Conservation (phyloP, 2,888 invertebrate genomes). For the Merodon equestris region DNA sequence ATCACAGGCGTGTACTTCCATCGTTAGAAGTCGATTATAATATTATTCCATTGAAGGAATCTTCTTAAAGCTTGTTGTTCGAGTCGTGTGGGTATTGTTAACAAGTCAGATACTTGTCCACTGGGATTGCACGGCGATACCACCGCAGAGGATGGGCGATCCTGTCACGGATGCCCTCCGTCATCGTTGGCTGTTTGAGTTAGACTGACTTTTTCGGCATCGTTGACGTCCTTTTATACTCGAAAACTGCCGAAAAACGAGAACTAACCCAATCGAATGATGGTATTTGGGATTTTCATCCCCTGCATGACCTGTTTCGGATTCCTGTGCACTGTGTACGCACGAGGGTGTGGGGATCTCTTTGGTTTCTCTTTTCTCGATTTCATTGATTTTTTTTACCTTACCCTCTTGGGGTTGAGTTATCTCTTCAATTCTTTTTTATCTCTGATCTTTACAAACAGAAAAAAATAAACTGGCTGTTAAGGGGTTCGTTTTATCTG, state of each 20-base stretch:
- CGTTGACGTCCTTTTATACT: slow-evolving; percentile 49
- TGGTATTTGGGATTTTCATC: slow-evolving; percentile 38
- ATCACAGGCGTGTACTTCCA: slow-evolving; percentile 45
- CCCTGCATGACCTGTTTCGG: slow-evolving; percentile 55
- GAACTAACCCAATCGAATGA: background rate
- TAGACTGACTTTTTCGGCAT: slow-evolving; percentile 60
- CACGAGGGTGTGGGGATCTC: slow-evolving; percentile 41
- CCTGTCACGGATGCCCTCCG: slow-evolving; percentile 16
- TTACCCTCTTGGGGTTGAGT: slow-evolving; percentile 39
- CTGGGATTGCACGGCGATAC: background rate
- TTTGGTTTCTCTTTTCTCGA: slow-evolving; percentile 45
- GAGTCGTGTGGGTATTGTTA: slow-evolving; percentile 9
- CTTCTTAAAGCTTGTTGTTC: slow-evolving; percentile 51
- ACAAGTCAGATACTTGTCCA: slow-evolving; percentile 3
- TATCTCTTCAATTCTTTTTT: slow-evolving; percentile 45
- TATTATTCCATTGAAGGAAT: no score
- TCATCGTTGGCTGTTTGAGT: slow-evolving; percentile 50
- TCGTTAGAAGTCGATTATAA: slow-evolving; percentile 13
- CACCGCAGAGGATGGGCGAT: slow-evolving; percentile 37
- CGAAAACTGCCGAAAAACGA: slow-evolving; percentile 2
- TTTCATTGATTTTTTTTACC: slow-evolving; percentile 31
- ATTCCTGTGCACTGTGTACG: background rate
- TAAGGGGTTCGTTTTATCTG: slow-evolving; percentile 12
- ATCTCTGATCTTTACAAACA: slow-evolving; percentile 35
- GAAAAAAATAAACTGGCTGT: slow-evolving; percentile 23